phyloP scores from a whole-genome alignment of 2,797 vertebrate species.

The Pelobates cultripes region DNA sequence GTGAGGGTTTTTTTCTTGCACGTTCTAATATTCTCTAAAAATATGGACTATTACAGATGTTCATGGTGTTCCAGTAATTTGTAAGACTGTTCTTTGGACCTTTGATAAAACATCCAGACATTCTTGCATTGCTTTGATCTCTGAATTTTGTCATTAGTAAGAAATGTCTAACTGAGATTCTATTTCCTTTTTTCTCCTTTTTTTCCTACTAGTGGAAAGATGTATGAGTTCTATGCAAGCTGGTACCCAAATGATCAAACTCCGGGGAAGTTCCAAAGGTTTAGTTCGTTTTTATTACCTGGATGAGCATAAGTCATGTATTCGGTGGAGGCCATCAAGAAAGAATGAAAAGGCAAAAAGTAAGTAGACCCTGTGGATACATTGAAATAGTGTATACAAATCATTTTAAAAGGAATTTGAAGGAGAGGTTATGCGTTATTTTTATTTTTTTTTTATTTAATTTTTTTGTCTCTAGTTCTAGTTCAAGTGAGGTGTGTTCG shows the following conservation, averaged over 20 bases:
- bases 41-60: too few relatives aligned
- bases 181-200: conserved; percentile 16
- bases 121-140: neutral
- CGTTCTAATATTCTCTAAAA: too few relatives aligned
- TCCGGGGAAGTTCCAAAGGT: conserved; percentile 90
- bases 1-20: too few relatives aligned
- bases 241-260: conserved; percentile 96
- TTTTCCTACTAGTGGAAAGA: conserved; percentile 85
- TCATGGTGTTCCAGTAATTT: too few relatives aligned
- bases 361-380: conserved; percentile 71
- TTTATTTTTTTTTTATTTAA: too few relatives aligned
- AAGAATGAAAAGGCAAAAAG: conserved; percentile 98
- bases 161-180: neutral
- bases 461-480: too few relatives aligned
- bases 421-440: too few relatives aligned
- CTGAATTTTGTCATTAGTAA: neutral
- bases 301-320: conserved; percentile 94
- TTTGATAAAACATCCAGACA: too few relatives aligned
- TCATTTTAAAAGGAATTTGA: too few relatives aligned
- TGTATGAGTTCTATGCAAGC: conserved; percentile 96
- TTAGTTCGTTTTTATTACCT: conserved; percentile 91
- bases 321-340: conserved; percentile 95
- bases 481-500: too few relatives aligned
- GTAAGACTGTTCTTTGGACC: too few relatives aligned
- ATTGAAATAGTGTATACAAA: neutral